Evolutionary conservation across 2,797 vertebrate species (phyloP), one percentile per base, ranked within the genome.

Genomic region (Falco columbarius): DNA sequence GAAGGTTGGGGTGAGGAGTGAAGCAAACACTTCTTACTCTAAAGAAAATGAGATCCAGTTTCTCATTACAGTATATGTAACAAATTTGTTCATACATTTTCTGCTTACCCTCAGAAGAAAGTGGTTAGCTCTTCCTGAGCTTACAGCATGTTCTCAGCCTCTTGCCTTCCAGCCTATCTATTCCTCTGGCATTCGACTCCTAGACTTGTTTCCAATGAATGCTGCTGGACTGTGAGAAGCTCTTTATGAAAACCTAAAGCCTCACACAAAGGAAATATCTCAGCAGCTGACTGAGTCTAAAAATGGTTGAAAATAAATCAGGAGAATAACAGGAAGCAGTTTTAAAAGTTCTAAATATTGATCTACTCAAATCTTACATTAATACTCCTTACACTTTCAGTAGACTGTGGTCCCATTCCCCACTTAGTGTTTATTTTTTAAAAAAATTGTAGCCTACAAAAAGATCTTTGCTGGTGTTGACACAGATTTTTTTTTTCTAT

Each of bases 291-390:
- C 74, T 94, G 54, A n/a, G 18, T 95, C 63, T 74, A 46, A 54
- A 94, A 89, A 62, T 59, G 42, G 88, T 76, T 93, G 81, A 86
- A 84, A 81, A 91, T 87, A 74, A 83, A 59, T 63, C 72, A 42
- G 81, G 18, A 84, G 54, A 94, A 89, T 89, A 90, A 97, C 86
- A 94, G 93, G 73, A 92, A 96, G 83, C 59, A 46, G 40, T 42
- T 86, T 93, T 93, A 91, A 79, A 93, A 67, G 58, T 54, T 81
- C 75, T 94, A 86, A 94, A 92, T 93, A 71, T 38, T 80, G 32
- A 80, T 70, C n/a, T 82, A n/a, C 52, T 17, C 17, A 91, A 95
- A 94, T 27, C 10, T 75, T 89, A 46, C 10, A 34, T 30, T 82
- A 67, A 75, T 81, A 79, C 1, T 62, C 27, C 68, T 32, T 47